These are phyloP conservation scores for Atrina japonica DNA, from an alignment of 2,888 invertebrate genomes.

Conservation along the genomic window DNA sequence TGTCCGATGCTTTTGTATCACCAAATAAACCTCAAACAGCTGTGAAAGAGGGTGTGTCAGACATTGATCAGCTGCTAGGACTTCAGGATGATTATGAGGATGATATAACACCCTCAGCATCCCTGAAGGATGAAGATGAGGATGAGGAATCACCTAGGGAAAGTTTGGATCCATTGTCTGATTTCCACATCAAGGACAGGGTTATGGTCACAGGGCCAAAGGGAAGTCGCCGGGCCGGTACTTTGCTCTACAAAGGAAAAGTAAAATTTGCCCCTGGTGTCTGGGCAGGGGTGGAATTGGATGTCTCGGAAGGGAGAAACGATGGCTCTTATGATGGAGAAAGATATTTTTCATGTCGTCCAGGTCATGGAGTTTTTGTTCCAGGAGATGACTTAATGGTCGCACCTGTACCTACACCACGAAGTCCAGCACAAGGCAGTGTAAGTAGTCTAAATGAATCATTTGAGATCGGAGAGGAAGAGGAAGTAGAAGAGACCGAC, in stretches of 20 bases:
- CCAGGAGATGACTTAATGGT: conserved; percentile 64
- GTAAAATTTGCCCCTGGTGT: conserved; percentile 73
- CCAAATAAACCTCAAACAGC: too few relatives aligned
- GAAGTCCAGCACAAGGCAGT: conserved; percentile 32
- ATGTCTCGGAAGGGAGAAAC: conserved; percentile 65
- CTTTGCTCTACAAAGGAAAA: conserved; percentile 70
- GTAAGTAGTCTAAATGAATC: conserved; percentile 39
- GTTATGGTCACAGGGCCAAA: conserved; percentile 66
- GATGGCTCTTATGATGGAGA: conserved; percentile 67
- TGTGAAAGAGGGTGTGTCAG: neutral
- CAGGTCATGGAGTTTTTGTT: conserved; percentile 68
- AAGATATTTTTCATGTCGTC: conserved; percentile 67
- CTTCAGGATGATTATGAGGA: conserved; percentile 4
- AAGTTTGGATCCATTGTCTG: conserved; percentile 58
- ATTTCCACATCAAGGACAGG: conserved; percentile 67
- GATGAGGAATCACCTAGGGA: conserved; percentile 64
- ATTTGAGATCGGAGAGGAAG: conserved; percentile 39
- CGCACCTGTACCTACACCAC: conserved; percentile 38
- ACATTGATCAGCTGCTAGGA: conserved; percentile 56
- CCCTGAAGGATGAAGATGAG: conserved; percentile 50
- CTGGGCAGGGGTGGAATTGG: conserved; percentile 75
- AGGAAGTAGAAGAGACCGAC: conserved; percentile 49
- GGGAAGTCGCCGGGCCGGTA: conserved; percentile 54
- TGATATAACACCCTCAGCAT: neutral
- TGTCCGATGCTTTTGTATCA: conserved; percentile 39